These are phyloP conservation scores for Synergus gifuensis DNA, from an alignment of 2,888 invertebrate species.

Conservation along the genomic window DNA sequence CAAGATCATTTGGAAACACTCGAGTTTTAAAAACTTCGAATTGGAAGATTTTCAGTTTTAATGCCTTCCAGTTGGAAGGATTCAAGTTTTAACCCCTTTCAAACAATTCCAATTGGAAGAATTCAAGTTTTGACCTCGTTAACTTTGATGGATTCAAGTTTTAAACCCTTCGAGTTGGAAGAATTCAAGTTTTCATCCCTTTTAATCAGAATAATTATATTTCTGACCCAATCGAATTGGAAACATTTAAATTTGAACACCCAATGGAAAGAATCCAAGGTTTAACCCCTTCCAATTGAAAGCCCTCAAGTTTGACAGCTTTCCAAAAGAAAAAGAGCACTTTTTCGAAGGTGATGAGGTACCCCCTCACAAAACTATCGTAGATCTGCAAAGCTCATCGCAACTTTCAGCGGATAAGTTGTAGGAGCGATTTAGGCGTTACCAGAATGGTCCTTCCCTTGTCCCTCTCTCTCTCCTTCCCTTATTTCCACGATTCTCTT, in stretches of 20 bases:
- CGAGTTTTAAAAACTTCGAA: no score
- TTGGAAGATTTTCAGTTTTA: no score
- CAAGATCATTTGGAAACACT: no score
- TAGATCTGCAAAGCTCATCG: conserved; percentile 74
- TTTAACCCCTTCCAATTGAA: not conserved
- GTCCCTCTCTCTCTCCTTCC: conserved; percentile 49
- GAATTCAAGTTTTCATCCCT: no score
- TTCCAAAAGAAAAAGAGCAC: not conserved
- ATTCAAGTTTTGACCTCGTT: no score
- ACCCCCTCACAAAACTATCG: conserved; percentile 50
- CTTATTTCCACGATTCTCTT: conserved; percentile 40
- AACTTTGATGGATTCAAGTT: no score
- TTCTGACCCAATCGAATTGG: not conserved
- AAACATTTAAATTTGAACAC: not conserved
- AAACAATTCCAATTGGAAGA: no score
- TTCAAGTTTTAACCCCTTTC: not conserved
- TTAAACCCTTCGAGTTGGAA: no score
- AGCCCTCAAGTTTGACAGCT: no score
- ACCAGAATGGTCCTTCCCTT: conserved; percentile 70
- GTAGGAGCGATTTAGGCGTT: conserved; percentile 76
- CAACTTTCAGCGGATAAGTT: conserved; percentile 77
- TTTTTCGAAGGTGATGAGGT: not conserved
- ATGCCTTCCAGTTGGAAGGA: not conserved
- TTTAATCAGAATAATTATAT: not conserved
- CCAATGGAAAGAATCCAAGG: not conserved